Evolutionary conservation across 2,888 invertebrate genomes (phyloP).

Genomic region (Caenorhabditis virilis): DNA sequence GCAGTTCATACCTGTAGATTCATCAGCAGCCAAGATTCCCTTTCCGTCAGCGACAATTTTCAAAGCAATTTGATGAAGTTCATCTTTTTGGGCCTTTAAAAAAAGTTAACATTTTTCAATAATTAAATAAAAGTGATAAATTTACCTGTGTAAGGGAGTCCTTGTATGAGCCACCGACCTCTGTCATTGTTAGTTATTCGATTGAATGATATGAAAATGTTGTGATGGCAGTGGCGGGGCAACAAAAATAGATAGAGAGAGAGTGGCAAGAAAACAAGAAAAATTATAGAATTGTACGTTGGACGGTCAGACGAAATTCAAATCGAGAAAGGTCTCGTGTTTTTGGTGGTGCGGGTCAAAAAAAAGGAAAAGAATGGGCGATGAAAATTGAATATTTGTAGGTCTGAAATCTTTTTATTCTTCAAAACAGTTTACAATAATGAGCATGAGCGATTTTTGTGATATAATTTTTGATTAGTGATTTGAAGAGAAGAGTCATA

Average conservation of each 20-base stretch:
- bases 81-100: constrained; percentile 44
- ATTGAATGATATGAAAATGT: constrained; percentile 20
- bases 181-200: constrained; percentile 54
- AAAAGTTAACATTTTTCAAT: constrained; percentile 3
- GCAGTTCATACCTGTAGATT: constrained; percentile 48
- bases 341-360: not conserved
- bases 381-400: not conserved
- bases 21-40: constrained; percentile 63
- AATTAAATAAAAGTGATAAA: constrained; percentile 1
- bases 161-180: constrained; percentile 63
- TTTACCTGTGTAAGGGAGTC: constrained; percentile 52
- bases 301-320: constrained; percentile 7
- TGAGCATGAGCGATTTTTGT: no score
- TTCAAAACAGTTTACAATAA: no score
- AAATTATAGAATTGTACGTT: no score
- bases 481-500: no score
- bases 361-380: not conserved
- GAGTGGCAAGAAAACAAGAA: constrained; percentile 8
- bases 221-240: constrained; percentile 2
- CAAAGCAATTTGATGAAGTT: constrained; percentile 51
- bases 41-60: constrained; percentile 58
- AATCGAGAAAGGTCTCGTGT: constrained; percentile 8
- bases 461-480: no score
- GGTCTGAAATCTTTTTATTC: no score
- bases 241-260: constrained; percentile 7